Conservation (phyloP, 2,888 invertebrate species). For the Caenorhabditis uteleia region DNA sequence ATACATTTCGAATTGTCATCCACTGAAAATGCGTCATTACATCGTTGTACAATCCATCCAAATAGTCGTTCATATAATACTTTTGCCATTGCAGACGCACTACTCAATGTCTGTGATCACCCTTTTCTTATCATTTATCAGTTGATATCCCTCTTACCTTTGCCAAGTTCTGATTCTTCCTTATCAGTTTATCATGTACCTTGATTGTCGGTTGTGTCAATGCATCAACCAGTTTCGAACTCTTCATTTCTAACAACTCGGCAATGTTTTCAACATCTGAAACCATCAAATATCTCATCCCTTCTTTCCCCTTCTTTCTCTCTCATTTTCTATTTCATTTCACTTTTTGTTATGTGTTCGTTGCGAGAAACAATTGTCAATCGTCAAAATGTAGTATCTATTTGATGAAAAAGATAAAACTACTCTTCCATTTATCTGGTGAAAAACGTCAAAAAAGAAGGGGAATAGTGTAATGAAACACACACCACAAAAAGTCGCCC, state of each 20-base stretch:
- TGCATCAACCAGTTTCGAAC: constrained; percentile 68
- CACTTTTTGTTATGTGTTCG: no score
- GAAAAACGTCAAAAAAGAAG: no score
- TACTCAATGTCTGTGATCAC: constrained; percentile 46
- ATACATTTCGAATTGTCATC: constrained; percentile 19
- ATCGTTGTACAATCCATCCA: constrained; percentile 60
- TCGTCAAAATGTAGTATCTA: no score
- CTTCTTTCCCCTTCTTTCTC: constrained; percentile 10
- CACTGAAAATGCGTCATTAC: constrained; percentile 50
- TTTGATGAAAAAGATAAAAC: no score
- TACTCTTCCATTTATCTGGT: no score
- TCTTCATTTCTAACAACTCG: constrained; percentile 53
- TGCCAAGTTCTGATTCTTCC: constrained; percentile 72
- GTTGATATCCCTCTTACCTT: constrained; percentile 69
- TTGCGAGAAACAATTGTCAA: no score
- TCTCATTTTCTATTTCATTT: constrained; percentile 5
- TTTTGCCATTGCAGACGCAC: constrained; percentile 64
- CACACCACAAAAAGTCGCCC: no score
- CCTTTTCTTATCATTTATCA: not conserved
- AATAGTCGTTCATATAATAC: constrained; percentile 64
- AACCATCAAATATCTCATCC: constrained; percentile 28
- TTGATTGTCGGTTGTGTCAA: constrained; percentile 73
- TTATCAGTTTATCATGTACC: constrained; percentile 72
- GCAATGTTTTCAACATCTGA: constrained; percentile 62
- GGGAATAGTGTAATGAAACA: no score